phyloP scores from a whole-genome alignment of 2,113 vertebrate species.

The Catharus fuscescens region DNA sequence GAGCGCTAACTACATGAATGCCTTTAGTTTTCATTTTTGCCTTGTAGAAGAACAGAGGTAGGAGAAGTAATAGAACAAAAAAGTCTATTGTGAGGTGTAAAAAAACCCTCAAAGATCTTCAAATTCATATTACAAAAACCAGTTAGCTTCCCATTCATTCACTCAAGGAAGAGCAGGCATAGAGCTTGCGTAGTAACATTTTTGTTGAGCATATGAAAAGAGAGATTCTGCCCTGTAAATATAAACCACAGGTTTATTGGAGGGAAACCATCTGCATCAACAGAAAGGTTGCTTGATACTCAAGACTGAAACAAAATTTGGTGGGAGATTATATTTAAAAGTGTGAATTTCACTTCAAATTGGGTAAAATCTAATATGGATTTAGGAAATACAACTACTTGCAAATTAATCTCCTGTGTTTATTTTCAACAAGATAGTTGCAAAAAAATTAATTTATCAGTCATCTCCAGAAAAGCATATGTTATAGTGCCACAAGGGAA shows the following conservation, averaged over 20 bases:
- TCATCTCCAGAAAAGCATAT: not conserved
- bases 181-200: not conserved
- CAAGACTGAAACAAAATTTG: not conserved
- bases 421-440: not conserved
- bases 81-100: not conserved
- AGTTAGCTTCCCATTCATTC: not conserved
- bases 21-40: not conserved
- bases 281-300: not conserved
- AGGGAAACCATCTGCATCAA: accelerated
- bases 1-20: not conserved
- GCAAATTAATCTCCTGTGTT: not conserved
- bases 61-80: not conserved
- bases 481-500: not conserved
- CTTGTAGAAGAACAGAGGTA: not conserved
- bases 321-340: not conserved
- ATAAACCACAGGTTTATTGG: not conserved
- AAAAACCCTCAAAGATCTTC: not conserved
- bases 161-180: not conserved
- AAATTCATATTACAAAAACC: not conserved
- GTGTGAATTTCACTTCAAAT: not conserved
- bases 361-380: not conserved
- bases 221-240: not conserved
- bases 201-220: not conserved
- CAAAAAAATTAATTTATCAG: not conserved
- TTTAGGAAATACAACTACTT: not conserved